Percentiles rank a stretch among this genome's conserved stretches.
These are phyloP conservation scores for Gasterosteus aculeatus DNA, from an alignment of 2,113 vertebrate genomes.

Conservation along the genomic window DNA sequence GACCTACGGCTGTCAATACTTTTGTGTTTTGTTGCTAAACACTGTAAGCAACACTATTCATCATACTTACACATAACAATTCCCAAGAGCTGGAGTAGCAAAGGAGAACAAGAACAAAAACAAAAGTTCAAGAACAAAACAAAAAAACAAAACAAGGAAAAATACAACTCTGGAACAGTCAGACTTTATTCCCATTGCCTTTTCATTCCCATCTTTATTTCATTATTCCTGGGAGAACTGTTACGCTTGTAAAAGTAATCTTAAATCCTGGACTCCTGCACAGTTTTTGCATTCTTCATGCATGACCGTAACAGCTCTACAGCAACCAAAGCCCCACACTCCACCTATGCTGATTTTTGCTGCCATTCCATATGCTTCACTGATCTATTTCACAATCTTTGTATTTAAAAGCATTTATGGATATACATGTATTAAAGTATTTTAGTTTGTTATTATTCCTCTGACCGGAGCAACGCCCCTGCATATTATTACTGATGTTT, in stretches of 20 bases:
- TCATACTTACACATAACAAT: constrained; percentile 64
- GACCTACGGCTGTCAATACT: constrained; percentile 56
- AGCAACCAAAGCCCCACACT: constrained; percentile 3
- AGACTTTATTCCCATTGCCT: constrained; percentile 67
- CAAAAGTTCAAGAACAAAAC: constrained; percentile 56
- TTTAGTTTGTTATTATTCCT: constrained; percentile 38
- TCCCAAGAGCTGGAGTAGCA: constrained; percentile 62
- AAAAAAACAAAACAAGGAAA: constrained; percentile 56
- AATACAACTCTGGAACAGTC: constrained; percentile 53
- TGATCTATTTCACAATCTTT: constrained; percentile 35
- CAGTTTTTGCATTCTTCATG: constrained; percentile 37
- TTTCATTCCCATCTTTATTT: constrained; percentile 74
- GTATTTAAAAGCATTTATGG: constrained; percentile 38
- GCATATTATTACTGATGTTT: constrained; percentile 45
- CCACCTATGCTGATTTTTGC: constrained; percentile 14
- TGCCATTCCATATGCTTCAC: constrained; percentile 4
- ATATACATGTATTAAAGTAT: constrained; percentile 50
- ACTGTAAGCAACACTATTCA: constrained; percentile 60
- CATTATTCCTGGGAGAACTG: constrained; percentile 63
- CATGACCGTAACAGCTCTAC: constrained; percentile 37
- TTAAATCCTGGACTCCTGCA: constrained; percentile 37
- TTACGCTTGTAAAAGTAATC: constrained; percentile 59
- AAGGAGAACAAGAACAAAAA: constrained; percentile 64
- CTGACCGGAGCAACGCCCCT: constrained; percentile 29
- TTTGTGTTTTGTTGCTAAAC: constrained; percentile 49